Base-by-base conservation (phyloP, 1,140 invertebrate species). In the Philopotamus ludificatus region DNA sequence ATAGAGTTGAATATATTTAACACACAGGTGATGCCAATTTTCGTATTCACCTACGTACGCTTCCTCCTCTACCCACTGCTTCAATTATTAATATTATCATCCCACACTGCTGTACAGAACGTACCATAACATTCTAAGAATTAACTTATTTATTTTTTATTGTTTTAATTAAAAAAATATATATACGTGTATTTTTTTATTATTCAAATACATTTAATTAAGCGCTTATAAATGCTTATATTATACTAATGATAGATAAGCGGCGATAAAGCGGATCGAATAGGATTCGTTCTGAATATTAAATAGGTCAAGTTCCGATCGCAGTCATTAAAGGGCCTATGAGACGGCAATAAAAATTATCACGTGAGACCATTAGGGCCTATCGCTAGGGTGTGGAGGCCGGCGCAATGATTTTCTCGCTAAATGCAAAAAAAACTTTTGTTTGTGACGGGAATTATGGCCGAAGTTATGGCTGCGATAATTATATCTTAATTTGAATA, bases 401-500 rank as follows among this genome's bases (percentile, higher is more conserved):
- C 15, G 42, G 21, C 34, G 42, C 10, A 47, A 60, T 47, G 57
- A 60, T 60, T 60, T 47, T 28, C 42, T 47, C 26, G 12, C 47
- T 47, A 60, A 60, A 26, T 60, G 57, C 42, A 42, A 15, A 39
- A 57, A 60, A 34, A 60, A 60, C 57, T 60, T 60, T 60, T 60
- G 57, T 60, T 60, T 60, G 42, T 47, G 57, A 60, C 57, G 44
- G 28, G 42, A 9, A n/a, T n/a, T n/a, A n/a, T 34, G 20, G 18
- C 42, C 25, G 15, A 44, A 60, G 28, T 26, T 60, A 60, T 41
- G 18, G 44, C 57, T 42, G 57, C 42, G 34, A 26, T 60, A 60
- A 60, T 60, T 60, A 49, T 60, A 25, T 60, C 42, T 34, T 34
- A 34, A 34, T 34, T n/a, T n/a, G n/a, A n/a, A n/a, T n/a, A n/a